Percentiles rank a stretch among this genome's conserved stretches.
phyloP scores from a whole-genome alignment of 2,113 vertebrate genomes.

The Hyaena hyaena region DNA sequence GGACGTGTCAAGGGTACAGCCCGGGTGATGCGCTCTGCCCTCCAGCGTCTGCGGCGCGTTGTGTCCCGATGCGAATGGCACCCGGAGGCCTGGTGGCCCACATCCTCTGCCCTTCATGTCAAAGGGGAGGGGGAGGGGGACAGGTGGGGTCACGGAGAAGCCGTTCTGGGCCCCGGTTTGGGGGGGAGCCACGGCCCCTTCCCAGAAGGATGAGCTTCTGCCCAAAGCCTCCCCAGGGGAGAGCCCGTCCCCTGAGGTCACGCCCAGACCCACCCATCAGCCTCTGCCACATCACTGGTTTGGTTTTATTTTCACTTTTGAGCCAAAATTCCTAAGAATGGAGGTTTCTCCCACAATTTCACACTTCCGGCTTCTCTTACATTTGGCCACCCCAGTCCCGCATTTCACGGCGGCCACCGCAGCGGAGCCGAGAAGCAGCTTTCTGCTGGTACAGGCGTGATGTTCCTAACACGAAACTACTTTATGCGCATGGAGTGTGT shows the following conservation, averaged over 20 bases:
- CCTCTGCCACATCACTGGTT: background rate
- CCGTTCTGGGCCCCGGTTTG: background rate
- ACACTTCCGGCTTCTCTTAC: background rate
- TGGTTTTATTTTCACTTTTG: background rate
- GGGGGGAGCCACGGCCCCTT: background rate
- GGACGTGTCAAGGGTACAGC: background rate
- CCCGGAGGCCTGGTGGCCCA: too few species aligned
- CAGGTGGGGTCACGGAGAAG: background rate
- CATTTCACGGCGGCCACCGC: background rate
- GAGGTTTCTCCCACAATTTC: too few species aligned
- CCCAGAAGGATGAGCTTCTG: background rate
- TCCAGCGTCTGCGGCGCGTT: fast-evolving
- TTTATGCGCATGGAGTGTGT: fast-evolving
- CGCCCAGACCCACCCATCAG: background rate
- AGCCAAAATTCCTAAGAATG: background rate
- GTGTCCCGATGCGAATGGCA: fast-evolving
- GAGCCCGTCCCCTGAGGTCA: background rate
- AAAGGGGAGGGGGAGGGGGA: background rate
- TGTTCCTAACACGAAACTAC: background rate
- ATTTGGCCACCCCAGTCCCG: background rate
- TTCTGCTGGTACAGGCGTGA: fast-evolving
- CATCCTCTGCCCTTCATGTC: background rate
- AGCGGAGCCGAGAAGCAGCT: background rate
- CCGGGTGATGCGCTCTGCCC: fast-evolving
- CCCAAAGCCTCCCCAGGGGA: too few species aligned